These are phyloP conservation scores for Ictidomys tridecemlineatus DNA, from an alignment of 2,113 vertebrate species.

Conservation along the genomic window DNA sequence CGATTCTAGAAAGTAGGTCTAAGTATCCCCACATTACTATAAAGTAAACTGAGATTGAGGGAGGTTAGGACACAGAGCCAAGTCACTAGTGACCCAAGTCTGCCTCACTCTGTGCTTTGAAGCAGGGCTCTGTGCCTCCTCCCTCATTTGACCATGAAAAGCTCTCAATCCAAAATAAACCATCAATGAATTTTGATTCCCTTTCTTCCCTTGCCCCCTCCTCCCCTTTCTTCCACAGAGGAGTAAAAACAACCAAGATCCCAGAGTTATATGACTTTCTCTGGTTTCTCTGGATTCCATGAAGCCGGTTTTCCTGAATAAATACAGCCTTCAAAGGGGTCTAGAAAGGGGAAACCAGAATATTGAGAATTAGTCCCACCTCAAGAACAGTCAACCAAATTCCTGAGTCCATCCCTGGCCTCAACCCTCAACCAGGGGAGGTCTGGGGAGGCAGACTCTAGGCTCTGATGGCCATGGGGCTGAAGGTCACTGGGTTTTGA, in stretches of 20 bases:
- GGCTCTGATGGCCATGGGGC: background rate
- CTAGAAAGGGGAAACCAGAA: constrained; percentile 18
- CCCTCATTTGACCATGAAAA: background rate
- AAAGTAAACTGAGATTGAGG: background rate
- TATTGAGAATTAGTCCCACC: constrained; percentile 70
- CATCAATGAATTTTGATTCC: constrained; percentile 54
- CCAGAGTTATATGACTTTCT: background rate
- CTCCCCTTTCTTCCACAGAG: constrained; percentile 35
- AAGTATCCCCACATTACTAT: background rate
- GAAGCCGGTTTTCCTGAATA: background rate
- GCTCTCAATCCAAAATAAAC: constrained; percentile 56
- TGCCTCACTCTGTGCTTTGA: background rate
- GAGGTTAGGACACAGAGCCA: background rate
- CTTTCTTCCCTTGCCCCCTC: constrained; percentile 14
- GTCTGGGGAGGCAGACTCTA: background rate
- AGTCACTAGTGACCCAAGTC: background rate
- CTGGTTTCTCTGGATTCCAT: constrained; percentile 18
- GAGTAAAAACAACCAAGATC: constrained; percentile 15
- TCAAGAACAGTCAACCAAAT: constrained; percentile 82
- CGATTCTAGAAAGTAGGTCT: background rate
- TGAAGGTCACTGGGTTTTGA: constrained; percentile 82
- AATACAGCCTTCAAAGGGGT: constrained; percentile 34
- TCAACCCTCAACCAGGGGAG: background rate
- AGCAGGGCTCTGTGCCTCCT: background rate
- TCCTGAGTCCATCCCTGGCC: background rate